Evolutionary conservation across 2,113 vertebrate species (phyloP), one percentile per base, ranked within the genome.

Genomic region (Platichthys flesus): DNA sequence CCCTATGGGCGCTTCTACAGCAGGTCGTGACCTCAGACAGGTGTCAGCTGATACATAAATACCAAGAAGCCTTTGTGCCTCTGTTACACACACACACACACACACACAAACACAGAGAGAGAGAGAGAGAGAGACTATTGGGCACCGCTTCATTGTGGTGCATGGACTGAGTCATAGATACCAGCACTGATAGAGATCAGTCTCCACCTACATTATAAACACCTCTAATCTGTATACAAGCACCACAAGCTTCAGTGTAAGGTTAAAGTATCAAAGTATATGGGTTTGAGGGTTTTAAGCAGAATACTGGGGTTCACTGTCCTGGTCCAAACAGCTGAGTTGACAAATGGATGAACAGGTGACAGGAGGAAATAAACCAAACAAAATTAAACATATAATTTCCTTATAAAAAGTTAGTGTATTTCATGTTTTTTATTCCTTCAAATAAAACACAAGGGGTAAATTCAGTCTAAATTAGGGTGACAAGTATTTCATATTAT

Each of bases 11-110:
- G 84, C 78, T 86, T 73, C 85, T 70, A 84, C 65, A 57, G 80
- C 59, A 72, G 92, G 90, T 90, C 88, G 24, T 91, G 91, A 93
- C 93, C 93, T 63, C 67, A 61, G 82, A 94, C 92, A 93, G 92
- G 92, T 94, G 92, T 84, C 82, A 68, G 79, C 82, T 71, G 57
- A 81, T 66, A 72, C 78, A 85, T 67, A 81, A 85, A 88, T 72
- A 87, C 78, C 76, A 86, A 81, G 70, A 52, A 77, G 62, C 42
- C 52, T 75, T 73, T 79, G 71, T 79, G 47, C 26, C 28, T n/a
- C 18, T n/a, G 18, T 62, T 51, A 40, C 47, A 51, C 47, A 51
- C 47, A 51, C 31, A 31, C 31, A 31, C 31, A 31, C 31, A 31
- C 26, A 28, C 26, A 28, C 26, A 28, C 26, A 28, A 59, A 84